Evolutionary conservation across 2,888 invertebrate genomes (phyloP), one percentile per base, ranked within the genome.

Genomic region (Parascotia fuliginaria): DNA sequence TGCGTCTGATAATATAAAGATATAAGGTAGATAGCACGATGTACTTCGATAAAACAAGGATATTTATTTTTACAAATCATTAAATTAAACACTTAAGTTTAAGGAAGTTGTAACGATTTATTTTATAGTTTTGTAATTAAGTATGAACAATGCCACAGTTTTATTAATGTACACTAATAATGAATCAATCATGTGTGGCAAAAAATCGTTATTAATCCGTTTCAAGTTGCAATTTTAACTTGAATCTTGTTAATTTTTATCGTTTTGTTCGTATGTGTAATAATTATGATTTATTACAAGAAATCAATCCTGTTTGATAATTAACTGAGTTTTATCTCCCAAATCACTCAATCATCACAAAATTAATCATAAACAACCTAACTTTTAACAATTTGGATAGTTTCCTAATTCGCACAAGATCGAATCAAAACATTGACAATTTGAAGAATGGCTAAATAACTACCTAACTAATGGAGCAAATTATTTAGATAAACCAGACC

Each of bases 391-490:
- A 76, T 73, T 73, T 74, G 64, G 65, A 71, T 65, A 63, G 47
- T 73, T 60, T 72, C 74, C 74, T 74, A 70, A 55, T 59, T 71
- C 74, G 75, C 77, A 74, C 76, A 81, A 85, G 83, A 84, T 89
- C 88, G 87, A 89, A 86, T 83, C 73, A 79, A 86, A 84, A 82
- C 73, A 75, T 70, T 65, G 57, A 75, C 73, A 87, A 89, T 89
- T 89, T 83, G 79, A 87, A 87, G 84, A 89, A 89, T 87, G 85
- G 79, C 90, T 90, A 90, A 85, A 87, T 87, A 79, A 84, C 85
- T 85, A 84, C 75, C 89, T 91, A 92, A 86, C 90, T 90, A 91
- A 90, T 90, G 88, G 89, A 90, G 89, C 90, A 87, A 68, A 85
- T 85, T 79, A 82, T 79, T 83, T 81, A 79, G 78, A 73, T 76